Conservation (phyloP, 1,140 invertebrate genomes). For the Andrena cerasifolii region DNA sequence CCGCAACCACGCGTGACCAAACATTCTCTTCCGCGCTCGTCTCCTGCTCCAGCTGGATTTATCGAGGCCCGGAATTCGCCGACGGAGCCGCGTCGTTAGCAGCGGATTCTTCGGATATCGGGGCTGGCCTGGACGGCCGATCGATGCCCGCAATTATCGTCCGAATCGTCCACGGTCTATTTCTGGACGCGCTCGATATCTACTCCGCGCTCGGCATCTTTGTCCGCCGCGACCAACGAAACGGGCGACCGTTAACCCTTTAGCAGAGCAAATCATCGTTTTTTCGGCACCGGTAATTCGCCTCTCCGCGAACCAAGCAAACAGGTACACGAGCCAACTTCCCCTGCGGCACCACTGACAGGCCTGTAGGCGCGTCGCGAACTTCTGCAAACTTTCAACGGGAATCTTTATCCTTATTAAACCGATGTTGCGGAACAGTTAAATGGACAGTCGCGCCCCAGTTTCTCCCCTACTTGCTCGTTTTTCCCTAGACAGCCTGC, state of each 20-base stretch:
- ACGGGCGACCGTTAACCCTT: conserved; percentile 25
- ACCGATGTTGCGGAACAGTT: background rate
- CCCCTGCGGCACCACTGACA: no score
- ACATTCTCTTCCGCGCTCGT: conserved; percentile 76
- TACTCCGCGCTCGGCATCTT: background rate
- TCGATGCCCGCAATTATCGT: conserved; percentile 47
- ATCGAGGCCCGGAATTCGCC: conserved; percentile 53
- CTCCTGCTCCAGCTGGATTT: conserved; percentile 43
- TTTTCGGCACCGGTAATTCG: conserved; percentile 10
- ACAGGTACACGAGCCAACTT: background rate
- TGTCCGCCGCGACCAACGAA: background rate
- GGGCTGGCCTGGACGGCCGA: conserved; percentile 28
- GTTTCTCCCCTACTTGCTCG: background rate
- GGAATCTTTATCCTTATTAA: background rate
- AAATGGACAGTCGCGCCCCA: background rate
- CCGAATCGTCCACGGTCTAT: conserved; percentile 47
- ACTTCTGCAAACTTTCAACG: no score
- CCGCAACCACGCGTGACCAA: conserved; percentile 78
- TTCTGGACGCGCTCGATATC: conserved; percentile 30
- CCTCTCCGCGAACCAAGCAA: background rate
- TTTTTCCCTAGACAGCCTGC: no score
- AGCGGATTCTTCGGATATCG: conserved; percentile 49
- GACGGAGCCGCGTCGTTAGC: conserved; percentile 39
- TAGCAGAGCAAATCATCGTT: background rate
- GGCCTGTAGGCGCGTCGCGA: no score